phyloP scores from a whole-genome alignment of 1,140 invertebrate genomes.

The Lasaia peninsularis region DNA sequence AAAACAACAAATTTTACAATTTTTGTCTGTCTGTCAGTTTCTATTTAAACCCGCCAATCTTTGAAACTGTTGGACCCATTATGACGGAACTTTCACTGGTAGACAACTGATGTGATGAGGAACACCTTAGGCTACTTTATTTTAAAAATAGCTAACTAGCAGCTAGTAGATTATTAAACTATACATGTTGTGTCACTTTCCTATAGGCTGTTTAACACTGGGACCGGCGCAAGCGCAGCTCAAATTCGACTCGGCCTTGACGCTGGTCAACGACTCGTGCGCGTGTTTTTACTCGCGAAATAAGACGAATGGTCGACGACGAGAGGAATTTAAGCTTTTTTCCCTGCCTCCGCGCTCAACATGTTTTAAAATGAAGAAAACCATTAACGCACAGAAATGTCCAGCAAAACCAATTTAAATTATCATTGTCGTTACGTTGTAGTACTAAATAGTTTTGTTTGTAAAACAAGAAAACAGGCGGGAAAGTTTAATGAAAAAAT shows the following conservation, averaged over 20 bases:
- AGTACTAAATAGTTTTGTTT: neutral
- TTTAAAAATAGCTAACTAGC: too few relatives aligned
- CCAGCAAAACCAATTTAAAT: neutral
- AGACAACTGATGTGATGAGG: too few relatives aligned
- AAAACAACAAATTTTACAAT: too few relatives aligned
- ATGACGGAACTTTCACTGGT: too few relatives aligned
- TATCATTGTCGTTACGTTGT: too few relatives aligned
- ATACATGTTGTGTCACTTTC: neutral
- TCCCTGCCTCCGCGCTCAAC: neutral
- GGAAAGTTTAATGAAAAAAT: too few relatives aligned
- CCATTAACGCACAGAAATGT: neutral
- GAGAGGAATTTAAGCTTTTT: conserved; percentile 15
- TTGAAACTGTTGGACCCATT: too few relatives aligned
- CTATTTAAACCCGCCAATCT: too few relatives aligned
- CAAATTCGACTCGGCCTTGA: conserved; percentile 52
- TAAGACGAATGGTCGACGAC: conserved; percentile 26
- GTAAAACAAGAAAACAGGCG: too few relatives aligned
- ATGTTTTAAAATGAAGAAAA: conserved; percentile 10
- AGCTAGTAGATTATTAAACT: too few relatives aligned
- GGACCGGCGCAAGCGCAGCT: conserved; percentile 9
- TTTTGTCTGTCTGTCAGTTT: too few relatives aligned
- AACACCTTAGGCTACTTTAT: too few relatives aligned
- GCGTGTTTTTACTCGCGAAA: conserved; percentile 38
- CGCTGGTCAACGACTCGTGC: conserved; percentile 50
- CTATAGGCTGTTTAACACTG: neutral